These are phyloP conservation scores for Eolophus roseicapilla DNA, from an alignment of 2,113 vertebrate genomes.

Conservation along the genomic window DNA sequence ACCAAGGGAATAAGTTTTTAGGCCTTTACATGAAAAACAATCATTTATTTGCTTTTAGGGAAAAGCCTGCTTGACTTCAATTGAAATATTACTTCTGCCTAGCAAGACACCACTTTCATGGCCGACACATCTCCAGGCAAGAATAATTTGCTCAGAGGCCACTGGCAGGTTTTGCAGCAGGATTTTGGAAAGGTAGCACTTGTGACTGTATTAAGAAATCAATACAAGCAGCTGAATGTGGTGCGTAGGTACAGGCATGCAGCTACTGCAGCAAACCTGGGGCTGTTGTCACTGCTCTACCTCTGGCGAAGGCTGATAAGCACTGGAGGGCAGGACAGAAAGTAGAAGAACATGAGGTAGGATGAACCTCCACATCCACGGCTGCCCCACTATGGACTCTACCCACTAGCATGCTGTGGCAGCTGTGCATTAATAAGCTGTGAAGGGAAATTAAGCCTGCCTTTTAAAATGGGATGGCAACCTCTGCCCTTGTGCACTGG, in stretches of 20 bases:
- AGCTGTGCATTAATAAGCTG: not conserved
- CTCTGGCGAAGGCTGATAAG: not conserved
- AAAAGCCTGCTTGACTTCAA: not conserved
- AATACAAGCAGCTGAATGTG: not conserved
- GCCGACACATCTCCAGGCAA: not conserved
- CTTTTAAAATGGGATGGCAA: not conserved
- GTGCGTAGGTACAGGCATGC: not conserved
- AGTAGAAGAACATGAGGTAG: not conserved
- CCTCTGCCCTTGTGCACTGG: not conserved
- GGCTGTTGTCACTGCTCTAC: not conserved
- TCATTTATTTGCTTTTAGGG: not conserved
- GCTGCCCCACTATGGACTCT: not conserved
- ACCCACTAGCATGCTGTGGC: not conserved
- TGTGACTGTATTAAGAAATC: not conserved
- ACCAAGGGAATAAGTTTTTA: not conserved
- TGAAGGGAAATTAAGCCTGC: not conserved
- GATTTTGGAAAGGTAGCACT: not conserved
- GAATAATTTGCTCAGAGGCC: not conserved
- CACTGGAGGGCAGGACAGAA: not conserved
- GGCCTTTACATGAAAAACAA: not conserved
- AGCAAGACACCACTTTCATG: accelerated
- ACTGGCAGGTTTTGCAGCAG: not conserved
- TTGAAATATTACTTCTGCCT: not conserved
- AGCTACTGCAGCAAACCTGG: not conserved
- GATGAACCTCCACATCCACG: not conserved